Percentiles rank a stretch among this genome's conserved stretches.
Evolutionary conservation across 1,140 invertebrate species (phyloP).

Genomic region (Monochamus saltuarius): DNA sequence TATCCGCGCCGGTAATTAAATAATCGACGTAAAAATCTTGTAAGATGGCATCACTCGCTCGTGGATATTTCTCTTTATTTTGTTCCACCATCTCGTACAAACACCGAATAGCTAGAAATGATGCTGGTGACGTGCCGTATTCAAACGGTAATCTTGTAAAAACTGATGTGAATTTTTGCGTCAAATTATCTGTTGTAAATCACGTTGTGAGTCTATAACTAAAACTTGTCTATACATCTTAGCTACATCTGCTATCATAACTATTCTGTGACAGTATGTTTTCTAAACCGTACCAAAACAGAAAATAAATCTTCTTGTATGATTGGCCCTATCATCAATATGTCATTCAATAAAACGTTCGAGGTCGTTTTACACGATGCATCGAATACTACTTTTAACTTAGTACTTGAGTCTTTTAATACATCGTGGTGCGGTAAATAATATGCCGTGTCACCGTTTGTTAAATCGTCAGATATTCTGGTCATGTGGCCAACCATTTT

Average conservation of each 20-base stretch:
- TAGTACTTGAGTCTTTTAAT: slow-evolving; percentile 29
- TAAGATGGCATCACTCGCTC: slow-evolving; percentile 39
- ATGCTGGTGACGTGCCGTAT: slow-evolving; percentile 44
- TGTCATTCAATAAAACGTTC: slow-evolving; percentile 38
- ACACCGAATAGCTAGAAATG: slow-evolving; percentile 45
- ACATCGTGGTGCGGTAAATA: slow-evolving; percentile 39
- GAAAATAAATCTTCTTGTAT: slow-evolving; percentile 38
- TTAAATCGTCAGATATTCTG: background rate
- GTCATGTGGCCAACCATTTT: slow-evolving; percentile 2
- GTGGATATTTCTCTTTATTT: slow-evolving; percentile 41
- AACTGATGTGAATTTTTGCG: slow-evolving; percentile 27
- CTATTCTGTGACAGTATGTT: slow-evolving; percentile 16
- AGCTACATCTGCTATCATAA: slow-evolving; percentile 46
- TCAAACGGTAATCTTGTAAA: slow-evolving; percentile 38
- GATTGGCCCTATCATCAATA: slow-evolving; percentile 31
- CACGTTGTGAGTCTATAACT: slow-evolving; percentile 31
- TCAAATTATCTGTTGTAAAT: slow-evolving; percentile 51
- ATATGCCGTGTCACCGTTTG: slow-evolving; percentile 2
- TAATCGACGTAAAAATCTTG: slow-evolving; percentile 57
- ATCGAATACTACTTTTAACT: slow-evolving; percentile 29
- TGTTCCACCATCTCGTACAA: slow-evolving; percentile 39
- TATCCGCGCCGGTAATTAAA: slow-evolving; percentile 46
- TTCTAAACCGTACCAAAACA: slow-evolving; percentile 35
- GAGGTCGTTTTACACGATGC: slow-evolving; percentile 21
- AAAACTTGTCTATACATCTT: slow-evolving; percentile 55